Evolutionary conservation across 2,797 vertebrate species (phyloP).

Genomic region (Sebastes aleutianus): DNA sequence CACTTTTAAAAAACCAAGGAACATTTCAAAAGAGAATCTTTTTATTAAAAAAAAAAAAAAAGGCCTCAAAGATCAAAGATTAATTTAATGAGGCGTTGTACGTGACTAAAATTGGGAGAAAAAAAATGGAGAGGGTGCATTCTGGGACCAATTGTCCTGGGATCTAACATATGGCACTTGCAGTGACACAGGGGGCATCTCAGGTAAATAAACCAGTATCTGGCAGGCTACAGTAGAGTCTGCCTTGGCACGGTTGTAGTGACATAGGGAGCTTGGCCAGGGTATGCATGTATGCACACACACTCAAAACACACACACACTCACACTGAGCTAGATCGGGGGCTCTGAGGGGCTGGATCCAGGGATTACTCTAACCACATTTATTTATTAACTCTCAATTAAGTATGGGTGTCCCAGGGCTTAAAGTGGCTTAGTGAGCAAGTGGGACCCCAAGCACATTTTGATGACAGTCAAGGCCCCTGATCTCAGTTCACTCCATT

Average conservation of each 20-base stretch:
- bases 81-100: background rate
- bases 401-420: slow-evolving; percentile 78
- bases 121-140: slow-evolving; percentile 3
- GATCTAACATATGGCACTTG: slow-evolving; percentile 86
- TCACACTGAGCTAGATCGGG: slow-evolving; percentile 29
- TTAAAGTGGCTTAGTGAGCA: slow-evolving; percentile 74
- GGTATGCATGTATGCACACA: slow-evolving; percentile 20
- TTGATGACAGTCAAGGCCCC: slow-evolving; percentile 79
- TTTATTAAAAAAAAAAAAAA: background rate
- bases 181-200: slow-evolving; percentile 76
- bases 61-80: background rate
- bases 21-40: background rate
- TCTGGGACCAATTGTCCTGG: slow-evolving; percentile 55
- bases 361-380: slow-evolving; percentile 81
- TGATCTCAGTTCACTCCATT: slow-evolving; percentile 79
- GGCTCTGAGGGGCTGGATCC: slow-evolving; percentile 71
- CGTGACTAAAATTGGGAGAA: background rate
- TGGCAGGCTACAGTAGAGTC: slow-evolving; percentile 77
- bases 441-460: slow-evolving; percentile 73
- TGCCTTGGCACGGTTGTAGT: slow-evolving; percentile 76
- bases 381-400: slow-evolving; percentile 86
- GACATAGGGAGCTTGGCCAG: slow-evolving; percentile 71
- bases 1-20: background rate
- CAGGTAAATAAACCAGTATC: slow-evolving; percentile 88
- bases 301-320: slow-evolving; percentile 16